phyloP scores from a whole-genome alignment of 2,113 vertebrate genomes.

The Miniopterus natalensis region DNA sequence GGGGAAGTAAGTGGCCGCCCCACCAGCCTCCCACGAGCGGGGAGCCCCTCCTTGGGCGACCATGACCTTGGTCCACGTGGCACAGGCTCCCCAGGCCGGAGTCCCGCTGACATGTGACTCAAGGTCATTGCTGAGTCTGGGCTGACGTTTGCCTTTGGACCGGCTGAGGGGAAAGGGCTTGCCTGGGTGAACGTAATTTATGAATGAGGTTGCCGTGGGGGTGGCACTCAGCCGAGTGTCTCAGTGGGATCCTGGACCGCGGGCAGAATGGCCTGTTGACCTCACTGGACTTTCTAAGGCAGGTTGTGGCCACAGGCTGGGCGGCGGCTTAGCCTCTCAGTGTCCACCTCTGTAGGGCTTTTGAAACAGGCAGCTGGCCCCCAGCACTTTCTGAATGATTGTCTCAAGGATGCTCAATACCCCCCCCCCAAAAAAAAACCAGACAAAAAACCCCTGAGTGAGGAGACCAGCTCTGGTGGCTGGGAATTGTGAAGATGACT shows the following conservation, averaged over 20 bases:
- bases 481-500: neutral
- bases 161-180: neutral
- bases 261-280: too few species aligned
- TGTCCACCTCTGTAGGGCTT: neutral
- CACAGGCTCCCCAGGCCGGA: rapidly evolving
- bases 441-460: neutral
- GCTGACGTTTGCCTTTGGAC: neutral
- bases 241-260: neutral
- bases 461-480: neutral
- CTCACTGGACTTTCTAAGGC: neutral
- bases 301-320: neutral
- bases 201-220: neutral
- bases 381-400: neutral
- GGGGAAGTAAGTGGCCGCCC: conserved; percentile 93
- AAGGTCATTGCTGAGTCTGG: neutral
- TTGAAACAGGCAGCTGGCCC: neutral
- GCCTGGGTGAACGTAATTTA: neutral
- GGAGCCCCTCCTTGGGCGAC: conserved; percentile 80
- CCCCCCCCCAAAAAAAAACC: neutral
- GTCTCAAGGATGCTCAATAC: neutral
- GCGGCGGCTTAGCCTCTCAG: neutral
- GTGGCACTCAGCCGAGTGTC: rapidly evolving
- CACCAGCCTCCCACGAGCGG: conserved; percentile 82
- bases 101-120: too few species aligned
- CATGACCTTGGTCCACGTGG: too few species aligned